Evolutionary conservation across 1,140 invertebrate species (phyloP).

Genomic region (Pseudachorutes palmiensis): DNA sequence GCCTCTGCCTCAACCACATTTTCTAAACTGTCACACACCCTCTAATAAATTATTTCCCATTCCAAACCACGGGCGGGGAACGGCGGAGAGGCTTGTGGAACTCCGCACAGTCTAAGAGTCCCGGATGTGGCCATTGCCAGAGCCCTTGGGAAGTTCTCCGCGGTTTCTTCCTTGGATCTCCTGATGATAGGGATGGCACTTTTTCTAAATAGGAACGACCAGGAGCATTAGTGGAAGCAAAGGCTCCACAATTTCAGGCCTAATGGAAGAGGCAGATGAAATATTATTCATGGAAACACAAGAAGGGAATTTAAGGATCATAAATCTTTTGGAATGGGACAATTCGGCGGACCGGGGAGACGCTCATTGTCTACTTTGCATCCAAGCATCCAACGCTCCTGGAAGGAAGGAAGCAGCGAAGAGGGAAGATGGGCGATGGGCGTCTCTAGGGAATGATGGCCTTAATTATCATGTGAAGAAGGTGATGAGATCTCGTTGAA

Average conservation of each 20-base stretch:
- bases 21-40: not conserved
- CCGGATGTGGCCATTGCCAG: too few species aligned
- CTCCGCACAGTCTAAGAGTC: too few species aligned
- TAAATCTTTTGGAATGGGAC: not conserved
- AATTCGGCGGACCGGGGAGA: not conserved
- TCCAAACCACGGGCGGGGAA: not conserved
- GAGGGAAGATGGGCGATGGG: too few species aligned
- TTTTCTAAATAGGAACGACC: too few species aligned
- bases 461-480: constrained; percentile 8
- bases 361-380: not conserved
- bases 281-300: not conserved
- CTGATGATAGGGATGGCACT: too few species aligned
- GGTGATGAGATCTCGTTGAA: not conserved
- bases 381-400: not conserved
- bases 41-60: not conserved
- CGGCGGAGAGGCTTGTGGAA: too few species aligned
- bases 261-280: not conserved
- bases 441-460: not conserved
- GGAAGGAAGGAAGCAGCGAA: not conserved
- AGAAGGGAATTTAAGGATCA: not conserved
- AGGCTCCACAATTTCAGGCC: not conserved
- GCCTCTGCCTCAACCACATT: not conserved
- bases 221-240: too few species aligned
- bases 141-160: too few species aligned
- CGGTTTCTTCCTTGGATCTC: too few species aligned